These are phyloP conservation scores for Falcunculus frontatus DNA, from an alignment of 2,113 vertebrate genomes.

Conservation along the genomic window DNA sequence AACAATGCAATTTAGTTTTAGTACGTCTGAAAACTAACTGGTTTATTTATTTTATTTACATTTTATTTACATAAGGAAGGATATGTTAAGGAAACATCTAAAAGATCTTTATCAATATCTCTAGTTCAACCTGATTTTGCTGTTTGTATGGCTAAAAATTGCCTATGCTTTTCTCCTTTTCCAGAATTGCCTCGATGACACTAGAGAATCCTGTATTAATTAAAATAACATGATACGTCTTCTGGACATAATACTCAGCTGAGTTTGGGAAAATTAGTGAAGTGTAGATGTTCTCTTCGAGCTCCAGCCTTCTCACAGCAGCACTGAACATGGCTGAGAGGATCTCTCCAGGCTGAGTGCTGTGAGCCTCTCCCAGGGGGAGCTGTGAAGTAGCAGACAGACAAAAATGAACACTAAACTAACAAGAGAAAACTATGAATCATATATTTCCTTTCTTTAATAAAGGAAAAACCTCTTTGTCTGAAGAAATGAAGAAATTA, in stretches of 20 bases:
- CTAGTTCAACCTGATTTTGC: background rate
- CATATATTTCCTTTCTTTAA: background rate
- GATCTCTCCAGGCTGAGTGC: background rate
- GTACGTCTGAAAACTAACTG: background rate
- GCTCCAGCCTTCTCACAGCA: background rate
- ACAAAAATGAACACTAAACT: background rate
- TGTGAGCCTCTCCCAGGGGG: background rate
- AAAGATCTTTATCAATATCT: background rate
- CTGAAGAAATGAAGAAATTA: background rate
- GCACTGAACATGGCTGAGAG: background rate
- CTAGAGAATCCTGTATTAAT: background rate
- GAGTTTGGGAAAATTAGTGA: background rate
- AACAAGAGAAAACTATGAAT: background rate
- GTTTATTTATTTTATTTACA: background rate
- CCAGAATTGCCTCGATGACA: background rate
- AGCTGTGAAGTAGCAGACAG: background rate
- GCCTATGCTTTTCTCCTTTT: background rate
- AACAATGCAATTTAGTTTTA: background rate
- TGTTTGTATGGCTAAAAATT: background rate
- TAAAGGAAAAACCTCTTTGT: background rate
- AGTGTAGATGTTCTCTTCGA: background rate
- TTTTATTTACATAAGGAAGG: background rate
- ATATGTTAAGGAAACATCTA: background rate
- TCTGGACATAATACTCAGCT: background rate
- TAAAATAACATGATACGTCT: background rate